These are phyloP conservation scores for Chrysomallon squamiferum DNA, from an alignment of 1,140 invertebrate species.

Conservation along the genomic window DNA sequence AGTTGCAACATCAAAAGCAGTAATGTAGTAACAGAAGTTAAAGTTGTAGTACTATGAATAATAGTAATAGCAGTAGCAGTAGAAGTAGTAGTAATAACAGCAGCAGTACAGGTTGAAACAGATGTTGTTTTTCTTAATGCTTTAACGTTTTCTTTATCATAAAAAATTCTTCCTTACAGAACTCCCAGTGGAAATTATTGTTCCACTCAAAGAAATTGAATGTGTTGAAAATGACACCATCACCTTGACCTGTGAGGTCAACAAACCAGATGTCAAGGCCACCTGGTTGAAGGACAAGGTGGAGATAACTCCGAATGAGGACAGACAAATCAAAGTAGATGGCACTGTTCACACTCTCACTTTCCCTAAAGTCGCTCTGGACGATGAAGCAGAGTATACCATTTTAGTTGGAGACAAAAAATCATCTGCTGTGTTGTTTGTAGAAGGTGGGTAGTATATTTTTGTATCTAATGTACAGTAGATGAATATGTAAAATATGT, in stretches of 20 bases:
- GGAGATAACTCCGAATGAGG: conserved; percentile 29
- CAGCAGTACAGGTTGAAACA: too few species aligned
- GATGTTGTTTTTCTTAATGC: too few species aligned
- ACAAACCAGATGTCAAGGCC: conserved; percentile 41
- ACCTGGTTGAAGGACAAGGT: conserved; percentile 42
- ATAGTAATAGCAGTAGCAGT: too few species aligned
- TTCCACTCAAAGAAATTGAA: conserved; percentile 90
- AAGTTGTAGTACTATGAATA: too few species aligned
- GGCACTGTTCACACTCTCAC: conserved; percentile 39
- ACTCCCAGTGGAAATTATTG: conserved; percentile 90
- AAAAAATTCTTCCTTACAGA: conserved; percentile 14
- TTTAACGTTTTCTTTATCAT: too few species aligned
- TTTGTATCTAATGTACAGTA: too few species aligned
- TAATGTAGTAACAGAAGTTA: too few species aligned
- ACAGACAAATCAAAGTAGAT: conserved; percentile 23
- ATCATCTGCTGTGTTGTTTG: conserved; percentile 50
- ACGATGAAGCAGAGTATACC: conserved; percentile 43
- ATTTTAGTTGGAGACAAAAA: conserved; percentile 34
- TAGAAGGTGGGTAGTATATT: conserved; percentile 50
- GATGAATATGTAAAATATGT: too few species aligned
- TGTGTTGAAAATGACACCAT: conserved; percentile 92
- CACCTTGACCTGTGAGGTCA: conserved; percentile 78
- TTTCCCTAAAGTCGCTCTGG: conserved; percentile 31
- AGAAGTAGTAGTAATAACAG: too few species aligned
- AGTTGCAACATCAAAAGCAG: too few species aligned